Base-by-base conservation (phyloP, 1,140 invertebrate species). In the Diorhabda elongata region DNA sequence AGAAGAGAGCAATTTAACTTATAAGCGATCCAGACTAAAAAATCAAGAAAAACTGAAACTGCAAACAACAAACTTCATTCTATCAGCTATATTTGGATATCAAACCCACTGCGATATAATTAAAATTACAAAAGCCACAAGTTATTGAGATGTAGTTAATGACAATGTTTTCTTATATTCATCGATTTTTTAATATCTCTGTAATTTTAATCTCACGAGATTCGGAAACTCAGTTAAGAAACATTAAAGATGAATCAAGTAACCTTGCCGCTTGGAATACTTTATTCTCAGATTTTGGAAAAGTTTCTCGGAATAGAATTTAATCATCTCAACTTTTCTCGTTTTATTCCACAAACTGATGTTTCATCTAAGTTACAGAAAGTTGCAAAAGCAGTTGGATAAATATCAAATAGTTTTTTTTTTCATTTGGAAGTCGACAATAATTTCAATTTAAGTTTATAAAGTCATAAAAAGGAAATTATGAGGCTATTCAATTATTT, bases 251-350 rank as follows among this genome's bases (percentile, higher is more conserved):
- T n/a, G 47, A 52, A 52, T 52, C 47, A 52, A 52, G 47, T n/a
- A 52, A 52, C 47, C 47, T 52, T 52, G 47, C 47, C n/a, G 47
- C 47, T 52, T 52, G 47, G 47, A 52, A 52, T 52, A 52, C 47
- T 52, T 52, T 52, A 52, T 52, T 52, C n/a, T 52, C 47, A 52
- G 47, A 52, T 52, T 52, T 52, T 52, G n/a, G 47, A 52, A 52
- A 52, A 52, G 47, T 52, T 52, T 52, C 47, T 52, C n/a, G 47
- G 47, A 52, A 52, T 52, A 52, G 47, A 52, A 52, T 52, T 52
- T 52, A 52, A 52, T 52, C 47, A 52, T 52, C 47, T 52, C 47
- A n/a, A 52, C 6, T 52, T 52, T 52, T 52, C 47, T 52, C 47
- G 6, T 52, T n/a, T 6, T n/a, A n/a, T n/a, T 6, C 47, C n/a